A percentile compares a stretch with the other conserved stretches of the same genome.
Conservation (phyloP, 2,888 invertebrate species). For the Tricholauxania praeusta region DNA sequence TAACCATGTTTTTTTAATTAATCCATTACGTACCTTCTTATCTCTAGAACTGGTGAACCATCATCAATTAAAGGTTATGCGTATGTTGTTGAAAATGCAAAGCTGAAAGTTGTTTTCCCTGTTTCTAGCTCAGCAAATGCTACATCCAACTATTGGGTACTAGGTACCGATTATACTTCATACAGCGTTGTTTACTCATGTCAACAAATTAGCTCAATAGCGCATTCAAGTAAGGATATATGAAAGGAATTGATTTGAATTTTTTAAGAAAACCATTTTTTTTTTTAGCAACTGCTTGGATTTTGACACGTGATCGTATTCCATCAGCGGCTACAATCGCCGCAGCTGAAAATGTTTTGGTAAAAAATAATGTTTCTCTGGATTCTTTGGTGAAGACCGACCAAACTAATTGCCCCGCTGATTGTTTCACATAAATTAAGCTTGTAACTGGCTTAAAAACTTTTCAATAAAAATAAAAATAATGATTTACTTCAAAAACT, state of each 20-base stretch:
- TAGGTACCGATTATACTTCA: conserved; percentile 72
- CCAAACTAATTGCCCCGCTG: conserved; percentile 43
- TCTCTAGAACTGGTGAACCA: conserved; percentile 33
- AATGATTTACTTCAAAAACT: too few relatives aligned
- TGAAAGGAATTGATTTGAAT: too few relatives aligned
- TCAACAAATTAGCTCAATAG: conserved; percentile 22
- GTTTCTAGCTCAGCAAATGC: conserved; percentile 29
- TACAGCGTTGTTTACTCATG: conserved; percentile 75
- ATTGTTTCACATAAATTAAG: too few relatives aligned
- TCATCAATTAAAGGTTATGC: conserved; percentile 42
- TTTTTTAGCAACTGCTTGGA: conserved; percentile 47
- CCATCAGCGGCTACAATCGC: conserved; percentile 37
- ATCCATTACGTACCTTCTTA: neutral
- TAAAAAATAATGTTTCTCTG: conserved; percentile 40
- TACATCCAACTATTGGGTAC: conserved; percentile 69
- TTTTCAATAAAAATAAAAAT: too few relatives aligned
- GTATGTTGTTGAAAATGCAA: conserved; percentile 39
- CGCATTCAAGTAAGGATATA: conserved; percentile 43
- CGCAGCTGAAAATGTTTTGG: conserved; percentile 36
- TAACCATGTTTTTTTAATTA: neutral
- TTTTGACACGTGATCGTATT: conserved; percentile 47
- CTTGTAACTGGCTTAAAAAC: too few relatives aligned
- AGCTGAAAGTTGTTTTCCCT: conserved; percentile 45
- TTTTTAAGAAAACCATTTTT: neutral
- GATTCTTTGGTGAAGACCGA: conserved; percentile 42